Percentiles rank a stretch among this genome's conserved stretches.
These are phyloP conservation scores for Cetonia aurata DNA, from an alignment of 2,888 invertebrate genomes.

Conservation along the genomic window DNA sequence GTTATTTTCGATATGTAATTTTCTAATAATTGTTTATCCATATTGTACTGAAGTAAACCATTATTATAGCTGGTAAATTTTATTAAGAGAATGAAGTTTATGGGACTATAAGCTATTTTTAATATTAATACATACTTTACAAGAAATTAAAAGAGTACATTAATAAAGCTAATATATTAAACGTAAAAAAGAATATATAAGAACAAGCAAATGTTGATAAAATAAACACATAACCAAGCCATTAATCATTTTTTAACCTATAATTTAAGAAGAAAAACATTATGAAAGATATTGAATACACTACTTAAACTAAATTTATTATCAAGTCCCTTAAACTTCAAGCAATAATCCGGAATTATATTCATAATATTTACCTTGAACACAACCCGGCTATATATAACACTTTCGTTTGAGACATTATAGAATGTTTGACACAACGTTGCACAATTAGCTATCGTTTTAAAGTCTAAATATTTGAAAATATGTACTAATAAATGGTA, in stretches of 20 bases:
- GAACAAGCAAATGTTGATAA: too few relatives aligned
- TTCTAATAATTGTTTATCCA: slow-evolving; percentile 56
- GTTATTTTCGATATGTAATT: slow-evolving; percentile 56
- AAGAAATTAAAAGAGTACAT: too few relatives aligned
- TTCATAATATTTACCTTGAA: slow-evolving; percentile 53
- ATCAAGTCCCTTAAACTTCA: too few relatives aligned
- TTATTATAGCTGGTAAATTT: slow-evolving; percentile 15
- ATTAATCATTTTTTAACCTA: too few relatives aligned
- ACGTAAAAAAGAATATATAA: too few relatives aligned
- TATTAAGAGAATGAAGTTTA: not conserved
- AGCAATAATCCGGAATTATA: too few relatives aligned
- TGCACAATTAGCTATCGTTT: slow-evolving; percentile 56
- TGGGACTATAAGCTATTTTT: not conserved
- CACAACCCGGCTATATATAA: slow-evolving; percentile 55
- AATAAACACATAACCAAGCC: too few relatives aligned
- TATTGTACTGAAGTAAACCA: slow-evolving; percentile 52
- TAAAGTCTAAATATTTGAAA: slow-evolving; percentile 56
- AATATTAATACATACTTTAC: not conserved
- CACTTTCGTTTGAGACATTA: slow-evolving; percentile 55
- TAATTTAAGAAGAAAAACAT: too few relatives aligned
- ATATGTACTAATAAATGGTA: slow-evolving; percentile 55
- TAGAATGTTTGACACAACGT: slow-evolving; percentile 57
- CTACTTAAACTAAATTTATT: too few relatives aligned
- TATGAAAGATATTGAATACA: too few relatives aligned
- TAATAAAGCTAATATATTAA: too few relatives aligned